Evolutionary conservation across 2,888 invertebrate species (phyloP).

Genomic region (Unio delphinus): DNA sequence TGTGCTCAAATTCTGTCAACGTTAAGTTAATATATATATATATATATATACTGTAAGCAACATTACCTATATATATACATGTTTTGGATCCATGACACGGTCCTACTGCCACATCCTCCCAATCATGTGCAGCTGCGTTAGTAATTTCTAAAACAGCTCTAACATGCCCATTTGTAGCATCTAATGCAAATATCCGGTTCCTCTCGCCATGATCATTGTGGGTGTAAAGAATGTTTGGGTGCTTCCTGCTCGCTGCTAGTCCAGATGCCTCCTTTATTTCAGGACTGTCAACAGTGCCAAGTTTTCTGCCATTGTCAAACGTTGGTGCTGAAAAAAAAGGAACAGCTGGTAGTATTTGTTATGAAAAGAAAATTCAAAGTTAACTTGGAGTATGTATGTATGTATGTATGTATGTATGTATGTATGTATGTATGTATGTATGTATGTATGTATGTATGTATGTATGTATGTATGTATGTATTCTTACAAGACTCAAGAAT

Average conservation of each 20-base stretch:
- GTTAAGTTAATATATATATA: too few relatives aligned
- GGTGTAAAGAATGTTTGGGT: conserved; percentile 30
- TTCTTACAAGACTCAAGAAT: too few relatives aligned
- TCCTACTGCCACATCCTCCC: conserved; percentile 45
- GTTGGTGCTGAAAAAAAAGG: neutral
- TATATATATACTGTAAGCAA: neutral
- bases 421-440: too few relatives aligned
- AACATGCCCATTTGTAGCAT: conserved; percentile 15
- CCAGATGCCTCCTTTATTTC: conserved; percentile 35
- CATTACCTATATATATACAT: too few relatives aligned
- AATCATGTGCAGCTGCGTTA: conserved; percentile 26
- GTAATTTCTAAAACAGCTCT: conserved; percentile 22
- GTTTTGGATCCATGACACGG: conserved; percentile 16
- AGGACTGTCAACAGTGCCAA: conserved; percentile 10
- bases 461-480: too few relatives aligned
- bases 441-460: too few relatives aligned
- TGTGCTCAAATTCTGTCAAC: too few relatives aligned
- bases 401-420: too few relatives aligned
- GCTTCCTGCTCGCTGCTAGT: conserved; percentile 30
- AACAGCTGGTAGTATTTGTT: too few relatives aligned
- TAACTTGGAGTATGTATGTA: too few relatives aligned
- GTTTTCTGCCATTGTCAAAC: conserved; percentile 6
- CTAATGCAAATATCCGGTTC: conserved; percentile 22
- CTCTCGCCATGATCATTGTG: conserved; percentile 41
- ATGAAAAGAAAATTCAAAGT: too few relatives aligned